These are phyloP conservation scores for Formicarius rufipectus DNA, from an alignment of 2,113 vertebrate genomes.

Conservation along the genomic window DNA sequence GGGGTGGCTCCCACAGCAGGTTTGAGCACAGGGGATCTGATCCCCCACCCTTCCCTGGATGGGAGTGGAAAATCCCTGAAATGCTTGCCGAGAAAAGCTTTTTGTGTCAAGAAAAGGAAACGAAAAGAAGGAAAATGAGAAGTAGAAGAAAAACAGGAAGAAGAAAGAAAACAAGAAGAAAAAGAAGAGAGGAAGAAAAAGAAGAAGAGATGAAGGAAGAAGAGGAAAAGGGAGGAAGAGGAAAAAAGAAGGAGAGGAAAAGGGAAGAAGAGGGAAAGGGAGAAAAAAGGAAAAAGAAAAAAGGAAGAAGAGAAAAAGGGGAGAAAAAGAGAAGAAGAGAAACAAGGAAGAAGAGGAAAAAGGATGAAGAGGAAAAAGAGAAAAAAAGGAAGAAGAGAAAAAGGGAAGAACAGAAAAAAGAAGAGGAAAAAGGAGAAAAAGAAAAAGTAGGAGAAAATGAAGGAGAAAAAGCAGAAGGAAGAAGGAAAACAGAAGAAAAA, in stretches of 20 bases:
- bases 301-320: too few relatives aligned
- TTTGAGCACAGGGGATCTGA: background rate
- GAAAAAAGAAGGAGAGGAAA: too few relatives aligned
- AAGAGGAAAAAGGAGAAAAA: too few relatives aligned
- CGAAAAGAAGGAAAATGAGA: background rate
- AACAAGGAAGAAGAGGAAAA: background rate
- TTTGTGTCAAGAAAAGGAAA: background rate
- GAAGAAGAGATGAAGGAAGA: accelerated
- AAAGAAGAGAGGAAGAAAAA: background rate
- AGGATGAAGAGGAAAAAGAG: accelerated
- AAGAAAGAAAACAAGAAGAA: background rate
- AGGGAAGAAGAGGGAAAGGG: too few relatives aligned
- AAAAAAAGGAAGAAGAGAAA: accelerated
- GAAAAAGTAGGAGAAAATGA: too few relatives aligned
- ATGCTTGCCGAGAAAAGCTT: background rate
- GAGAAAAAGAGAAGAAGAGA: too few relatives aligned
- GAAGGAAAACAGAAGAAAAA: too few relatives aligned
- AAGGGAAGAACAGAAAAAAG: background rate
- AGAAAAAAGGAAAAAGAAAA: too few relatives aligned
- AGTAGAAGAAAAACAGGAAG: background rate
- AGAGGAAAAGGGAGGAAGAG: background rate
- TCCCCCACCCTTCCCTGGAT: background rate
- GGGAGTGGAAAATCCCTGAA: background rate
- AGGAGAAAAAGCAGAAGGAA: too few relatives aligned
- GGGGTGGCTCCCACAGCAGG: background rate